Evolutionary conservation across 2,888 invertebrate species (phyloP).

Genomic region (Palloptera scutellata): DNA sequence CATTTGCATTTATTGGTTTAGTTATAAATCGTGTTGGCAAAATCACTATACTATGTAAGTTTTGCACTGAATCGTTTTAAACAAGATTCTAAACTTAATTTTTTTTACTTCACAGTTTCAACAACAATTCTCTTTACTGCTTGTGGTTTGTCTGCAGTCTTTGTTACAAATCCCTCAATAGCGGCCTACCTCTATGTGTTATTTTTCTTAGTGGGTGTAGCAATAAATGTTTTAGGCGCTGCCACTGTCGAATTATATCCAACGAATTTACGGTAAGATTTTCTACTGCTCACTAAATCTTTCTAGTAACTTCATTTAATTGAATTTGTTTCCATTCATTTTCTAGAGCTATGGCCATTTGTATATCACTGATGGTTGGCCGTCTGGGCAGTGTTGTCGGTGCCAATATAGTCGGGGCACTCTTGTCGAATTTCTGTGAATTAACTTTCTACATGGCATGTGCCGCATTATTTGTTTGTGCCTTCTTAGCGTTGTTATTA

Average conservation of each 20-base stretch:
- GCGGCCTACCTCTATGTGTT: slow-evolving; percentile 51
- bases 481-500: slow-evolving; percentile 47
- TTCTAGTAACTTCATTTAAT: not conserved
- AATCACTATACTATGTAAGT: slow-evolving; percentile 53
- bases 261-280: slow-evolving; percentile 54
- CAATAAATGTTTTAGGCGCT: slow-evolving; percentile 54
- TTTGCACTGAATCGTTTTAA: not conserved
- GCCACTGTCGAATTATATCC: slow-evolving; percentile 58
- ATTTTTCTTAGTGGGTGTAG: slow-evolving; percentile 49
- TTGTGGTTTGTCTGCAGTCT: slow-evolving; percentile 46
- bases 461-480: slow-evolving; percentile 46
- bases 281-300: not conserved
- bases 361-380: slow-evolving; percentile 67
- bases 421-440: slow-evolving; percentile 64
- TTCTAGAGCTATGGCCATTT: slow-evolving; percentile 66
- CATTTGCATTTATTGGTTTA: slow-evolving; percentile 54
- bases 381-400: slow-evolving; percentile 66
- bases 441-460: slow-evolving; percentile 60
- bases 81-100: not conserved
- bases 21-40: slow-evolving; percentile 55
- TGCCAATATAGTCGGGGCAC: slow-evolving; percentile 64
- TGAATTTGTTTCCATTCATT: slow-evolving; percentile 3
- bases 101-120: slow-evolving; percentile 41
- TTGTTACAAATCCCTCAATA: slow-evolving; percentile 45
- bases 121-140: slow-evolving; percentile 44